A percentile compares a stretch with the other conserved stretches of the same genome.
Evolutionary conservation across 1,140 invertebrate genomes (phyloP).

Genomic region (Drosophila bifasciata): DNA sequence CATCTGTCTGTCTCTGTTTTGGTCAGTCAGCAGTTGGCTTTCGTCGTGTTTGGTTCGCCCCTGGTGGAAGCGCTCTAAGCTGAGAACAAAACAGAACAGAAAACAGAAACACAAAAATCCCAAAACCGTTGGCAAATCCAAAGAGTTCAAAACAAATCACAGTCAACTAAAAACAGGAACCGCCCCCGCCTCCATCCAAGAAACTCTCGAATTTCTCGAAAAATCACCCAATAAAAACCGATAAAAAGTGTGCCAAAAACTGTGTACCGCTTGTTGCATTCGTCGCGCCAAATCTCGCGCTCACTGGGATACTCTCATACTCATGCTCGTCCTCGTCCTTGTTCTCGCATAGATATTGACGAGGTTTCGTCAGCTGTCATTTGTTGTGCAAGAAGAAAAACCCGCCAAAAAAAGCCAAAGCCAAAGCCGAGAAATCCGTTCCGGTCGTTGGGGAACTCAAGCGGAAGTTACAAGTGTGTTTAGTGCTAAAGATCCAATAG

Average conservation of each 20-base stretch:
- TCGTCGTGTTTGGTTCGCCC: constrained; percentile 79
- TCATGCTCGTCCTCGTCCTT: no score
- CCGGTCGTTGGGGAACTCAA: constrained; percentile 19
- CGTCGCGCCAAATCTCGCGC: constrained; percentile 1
- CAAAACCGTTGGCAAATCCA: constrained; percentile 20
- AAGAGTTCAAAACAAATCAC: neutral
- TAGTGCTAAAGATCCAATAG: constrained; percentile 52
- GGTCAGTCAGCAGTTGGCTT: constrained; percentile 84
- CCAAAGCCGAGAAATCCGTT: constrained; percentile 8
- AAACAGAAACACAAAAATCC: constrained; percentile 17
- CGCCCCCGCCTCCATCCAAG: neutral
- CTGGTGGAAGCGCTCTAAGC: constrained; percentile 57
- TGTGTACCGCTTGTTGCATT: neutral
- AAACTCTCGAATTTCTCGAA: neutral
- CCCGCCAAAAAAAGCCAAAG: constrained; percentile 61
- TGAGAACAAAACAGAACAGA: constrained; percentile 30
- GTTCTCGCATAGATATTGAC: no score
- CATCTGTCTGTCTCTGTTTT: constrained; percentile 83
- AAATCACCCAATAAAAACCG: neutral
- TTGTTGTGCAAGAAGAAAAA: constrained; percentile 30
- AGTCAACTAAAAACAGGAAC: constrained; percentile 4
- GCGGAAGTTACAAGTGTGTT: constrained; percentile 63
- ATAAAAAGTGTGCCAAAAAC: constrained; percentile 37
- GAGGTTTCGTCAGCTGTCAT: no score
- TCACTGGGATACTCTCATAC: no score